Percentiles rank a stretch among this genome's conserved stretches.
Conservation (phyloP, 2,888 invertebrate species). For the Eumacrocentrus americanus region DNA sequence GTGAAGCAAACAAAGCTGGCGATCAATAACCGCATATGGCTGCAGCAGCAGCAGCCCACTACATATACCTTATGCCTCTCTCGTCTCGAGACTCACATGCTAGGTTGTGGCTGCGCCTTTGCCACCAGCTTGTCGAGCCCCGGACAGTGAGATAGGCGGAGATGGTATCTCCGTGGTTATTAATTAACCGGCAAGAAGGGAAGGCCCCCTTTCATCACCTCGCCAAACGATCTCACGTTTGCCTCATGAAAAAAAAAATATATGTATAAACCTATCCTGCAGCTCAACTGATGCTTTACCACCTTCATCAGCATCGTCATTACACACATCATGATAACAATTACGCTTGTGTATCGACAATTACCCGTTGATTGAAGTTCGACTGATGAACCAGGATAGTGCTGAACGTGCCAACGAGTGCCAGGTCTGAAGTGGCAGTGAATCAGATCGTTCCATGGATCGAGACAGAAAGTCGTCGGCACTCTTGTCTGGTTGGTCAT, state of each 20-base stretch:
- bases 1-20: slow-evolving; percentile 53
- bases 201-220: slow-evolving; percentile 60
- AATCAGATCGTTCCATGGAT: slow-evolving; percentile 81
- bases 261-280: neutral
- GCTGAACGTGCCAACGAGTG: slow-evolving; percentile 86
- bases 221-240: slow-evolving; percentile 48
- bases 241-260: neutral
- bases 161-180: slow-evolving; percentile 60
- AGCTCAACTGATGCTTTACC: neutral
- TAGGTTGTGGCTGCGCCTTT: slow-evolving; percentile 43
- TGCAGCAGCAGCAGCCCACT: slow-evolving; percentile 21
- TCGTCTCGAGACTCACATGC: slow-evolving; percentile 17
- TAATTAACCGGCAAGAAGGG: slow-evolving; percentile 59
- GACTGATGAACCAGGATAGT: slow-evolving; percentile 88
- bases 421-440: slow-evolving; percentile 88
- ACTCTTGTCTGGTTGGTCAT: slow-evolving; percentile 68
- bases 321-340: neutral
- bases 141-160: slow-evolving; percentile 56
- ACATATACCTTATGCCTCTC: slow-evolving; percentile 23
- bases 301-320: no score
- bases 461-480: slow-evolving; percentile 76
- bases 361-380: slow-evolving; percentile 95
- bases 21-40: slow-evolving; percentile 55
- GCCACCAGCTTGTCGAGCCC: slow-evolving; percentile 51
- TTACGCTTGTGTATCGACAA: no score